Conservation (phyloP, 2,888 invertebrate species). For the Diachrysia chrysitis region DNA sequence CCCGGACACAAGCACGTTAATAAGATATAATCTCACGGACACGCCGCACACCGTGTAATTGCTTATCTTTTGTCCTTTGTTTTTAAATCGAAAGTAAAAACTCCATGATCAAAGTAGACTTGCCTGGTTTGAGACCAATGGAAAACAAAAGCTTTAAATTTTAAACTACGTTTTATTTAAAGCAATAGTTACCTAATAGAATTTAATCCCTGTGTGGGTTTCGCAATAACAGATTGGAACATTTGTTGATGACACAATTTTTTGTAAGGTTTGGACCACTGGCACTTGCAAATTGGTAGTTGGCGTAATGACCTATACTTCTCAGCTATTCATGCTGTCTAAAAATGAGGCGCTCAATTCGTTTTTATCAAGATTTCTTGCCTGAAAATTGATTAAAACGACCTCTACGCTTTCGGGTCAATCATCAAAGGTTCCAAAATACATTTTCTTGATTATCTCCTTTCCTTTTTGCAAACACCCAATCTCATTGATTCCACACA, state of each 20-base stretch:
- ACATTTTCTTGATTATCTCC: conserved; percentile 7
- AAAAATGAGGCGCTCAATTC: not conserved
- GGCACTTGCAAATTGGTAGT: no score
- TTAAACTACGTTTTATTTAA: no score
- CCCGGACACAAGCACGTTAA: conserved; percentile 39
- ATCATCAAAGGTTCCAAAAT: not conserved
- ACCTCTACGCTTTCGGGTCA: not conserved
- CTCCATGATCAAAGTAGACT: no score
- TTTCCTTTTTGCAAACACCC: not conserved
- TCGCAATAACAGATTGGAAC: no score
- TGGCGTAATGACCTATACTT: no score
- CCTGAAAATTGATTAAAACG: not conserved
- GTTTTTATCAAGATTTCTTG: not conserved
- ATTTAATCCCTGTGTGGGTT: no score
- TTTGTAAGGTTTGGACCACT: no score
- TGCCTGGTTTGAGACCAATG: not conserved
- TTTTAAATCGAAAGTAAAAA: not conserved
- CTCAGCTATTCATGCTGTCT: no score
- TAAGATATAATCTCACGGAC: conserved; percentile 50
- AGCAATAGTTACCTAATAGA: no score
- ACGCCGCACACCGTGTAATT: conserved; percentile 23
- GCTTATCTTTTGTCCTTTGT: conserved; percentile 32
- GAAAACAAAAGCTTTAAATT: no score
- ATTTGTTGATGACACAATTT: no score
- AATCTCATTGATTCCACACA: not conserved